These are phyloP conservation scores for Parazoanthus atlanticus DNA, from an alignment of 92 coral and sea anemone genomes.

Conservation along the genomic window DNA sequence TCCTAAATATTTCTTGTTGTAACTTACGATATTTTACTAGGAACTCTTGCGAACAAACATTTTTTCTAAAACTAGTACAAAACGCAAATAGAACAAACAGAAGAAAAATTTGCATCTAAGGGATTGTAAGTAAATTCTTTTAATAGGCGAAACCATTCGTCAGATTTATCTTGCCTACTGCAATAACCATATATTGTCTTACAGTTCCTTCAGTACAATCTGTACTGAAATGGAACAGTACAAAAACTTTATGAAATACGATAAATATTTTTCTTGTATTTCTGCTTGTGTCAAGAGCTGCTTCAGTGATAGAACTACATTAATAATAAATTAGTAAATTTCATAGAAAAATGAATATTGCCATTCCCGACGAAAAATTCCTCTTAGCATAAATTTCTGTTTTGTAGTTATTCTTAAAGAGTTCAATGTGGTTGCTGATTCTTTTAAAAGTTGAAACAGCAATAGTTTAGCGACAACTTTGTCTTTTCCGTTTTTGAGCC, in stretches of 20 bases:
- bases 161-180: neutral
- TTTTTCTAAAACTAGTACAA: neutral
- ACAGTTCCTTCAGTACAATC: neutral
- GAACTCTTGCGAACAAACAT: neutral
- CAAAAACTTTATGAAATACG: neutral
- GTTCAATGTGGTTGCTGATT: neutral
- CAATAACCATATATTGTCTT: neutral
- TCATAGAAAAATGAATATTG: slow-evolving; percentile 61
- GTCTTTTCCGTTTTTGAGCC: neutral
- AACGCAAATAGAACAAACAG: slow-evolving; percentile 6
- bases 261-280: neutral
- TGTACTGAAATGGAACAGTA: neutral
- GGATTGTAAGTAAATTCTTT: neutral
- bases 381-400: slow-evolving; percentile 2
- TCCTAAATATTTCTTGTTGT: neutral
- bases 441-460: slow-evolving; percentile 1
- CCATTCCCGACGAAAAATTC: slow-evolving; percentile 41
- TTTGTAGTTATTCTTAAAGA: neutral
- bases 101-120: slow-evolving; percentile 23
- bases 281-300: neutral
- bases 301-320: slow-evolving; percentile 32
- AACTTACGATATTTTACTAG: neutral
- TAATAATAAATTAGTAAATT: slow-evolving; percentile 78
- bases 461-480: neutral
- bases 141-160: neutral